A percentile compares a stretch with the other conserved stretches of the same genome.
These are phyloP conservation scores for Toxotes jaculatrix DNA, from an alignment of 2,113 vertebrate species.

Conservation along the genomic window DNA sequence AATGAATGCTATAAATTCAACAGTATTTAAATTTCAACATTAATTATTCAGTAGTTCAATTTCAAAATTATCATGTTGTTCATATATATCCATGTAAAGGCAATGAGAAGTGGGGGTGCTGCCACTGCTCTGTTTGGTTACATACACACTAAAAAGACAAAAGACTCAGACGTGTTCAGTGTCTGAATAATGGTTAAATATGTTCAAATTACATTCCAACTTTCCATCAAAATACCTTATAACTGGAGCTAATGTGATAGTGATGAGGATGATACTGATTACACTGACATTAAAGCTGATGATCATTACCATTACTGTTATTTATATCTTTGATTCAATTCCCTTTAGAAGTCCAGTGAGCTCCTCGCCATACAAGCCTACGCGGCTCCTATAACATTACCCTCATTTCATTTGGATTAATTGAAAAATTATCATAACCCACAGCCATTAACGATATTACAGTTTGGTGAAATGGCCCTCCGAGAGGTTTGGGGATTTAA, in stretches of 20 bases:
- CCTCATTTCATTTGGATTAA: constrained; percentile 76
- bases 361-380: constrained; percentile 45
- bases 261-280: constrained; percentile 58
- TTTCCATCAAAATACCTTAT: constrained; percentile 28
- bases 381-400: constrained; percentile 51
- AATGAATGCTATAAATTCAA: background rate
- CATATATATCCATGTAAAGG: background rate
- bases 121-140: background rate
- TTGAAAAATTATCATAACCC: constrained; percentile 79
- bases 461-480: constrained; percentile 57
- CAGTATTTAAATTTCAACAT: background rate
- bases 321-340: constrained; percentile 58
- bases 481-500: constrained; percentile 53
- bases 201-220: constrained; percentile 13
- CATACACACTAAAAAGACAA: background rate
- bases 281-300: constrained; percentile 58
- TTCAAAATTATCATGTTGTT: background rate
- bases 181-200: constrained; percentile 8
- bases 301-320: constrained; percentile 60
- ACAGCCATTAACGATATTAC: constrained; percentile 71
- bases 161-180: background rate
- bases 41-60: background rate
- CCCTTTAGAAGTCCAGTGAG: constrained; percentile 21
- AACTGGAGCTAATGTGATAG: constrained; percentile 44
- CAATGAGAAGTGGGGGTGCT: background rate